Conservation (phyloP, 1,140 invertebrate species). For the Trichonephila clavipes region DNA sequence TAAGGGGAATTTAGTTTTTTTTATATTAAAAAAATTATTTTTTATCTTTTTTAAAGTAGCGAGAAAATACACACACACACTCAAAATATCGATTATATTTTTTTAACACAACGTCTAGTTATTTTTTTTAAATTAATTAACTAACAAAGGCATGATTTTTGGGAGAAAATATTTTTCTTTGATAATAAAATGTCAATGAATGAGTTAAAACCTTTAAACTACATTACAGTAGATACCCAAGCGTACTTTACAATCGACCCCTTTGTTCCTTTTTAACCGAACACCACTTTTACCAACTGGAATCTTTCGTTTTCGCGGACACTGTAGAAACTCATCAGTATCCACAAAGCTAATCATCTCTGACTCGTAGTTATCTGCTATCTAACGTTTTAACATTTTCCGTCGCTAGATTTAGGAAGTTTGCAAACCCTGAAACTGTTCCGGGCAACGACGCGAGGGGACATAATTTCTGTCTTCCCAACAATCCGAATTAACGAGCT, state of each 20-base stretch:
- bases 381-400: constrained; percentile 69
- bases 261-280: constrained; percentile 27
- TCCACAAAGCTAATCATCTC: constrained; percentile 58
- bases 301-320: not conserved
- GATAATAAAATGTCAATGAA: too few species aligned
- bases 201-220: too few species aligned
- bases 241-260: not conserved
- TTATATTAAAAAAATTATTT: too few species aligned
- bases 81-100: too few species aligned
- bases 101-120: too few species aligned
- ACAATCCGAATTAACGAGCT: constrained; percentile 72
- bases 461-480: constrained; percentile 52
- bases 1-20: too few species aligned
- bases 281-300: constrained; percentile 56
- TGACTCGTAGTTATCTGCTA: constrained; percentile 55
- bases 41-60: too few species aligned
- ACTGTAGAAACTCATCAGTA: constrained; percentile 35
- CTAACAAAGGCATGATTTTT: too few species aligned
- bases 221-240: too few species aligned
- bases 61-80: too few species aligned
- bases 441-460: not conserved
- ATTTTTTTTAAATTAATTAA: too few species aligned
- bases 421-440: constrained; percentile 12
- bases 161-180: too few species aligned
- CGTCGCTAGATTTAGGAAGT: constrained; percentile 73